These are phyloP conservation scores for Elephas maximus DNA, from an alignment of 2,113 vertebrate genomes.

Conservation along the genomic window DNA sequence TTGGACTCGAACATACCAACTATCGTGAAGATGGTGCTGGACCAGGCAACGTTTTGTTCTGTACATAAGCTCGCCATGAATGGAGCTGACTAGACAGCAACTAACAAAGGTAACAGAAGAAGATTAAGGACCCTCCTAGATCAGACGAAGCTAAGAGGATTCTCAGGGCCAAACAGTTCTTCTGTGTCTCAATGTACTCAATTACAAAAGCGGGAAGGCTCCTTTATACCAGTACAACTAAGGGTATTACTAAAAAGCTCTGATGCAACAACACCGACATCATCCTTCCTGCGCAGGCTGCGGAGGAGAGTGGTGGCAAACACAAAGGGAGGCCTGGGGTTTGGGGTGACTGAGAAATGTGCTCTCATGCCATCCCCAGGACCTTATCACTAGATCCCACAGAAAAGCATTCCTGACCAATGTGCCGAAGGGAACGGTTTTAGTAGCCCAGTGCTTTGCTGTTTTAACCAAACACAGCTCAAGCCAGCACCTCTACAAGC, in stretches of 20 bases:
- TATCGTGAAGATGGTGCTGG: no score
- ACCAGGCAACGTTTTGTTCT: not conserved
- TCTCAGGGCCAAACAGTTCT: not conserved
- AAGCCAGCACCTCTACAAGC: not conserved
- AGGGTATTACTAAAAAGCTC: not conserved
- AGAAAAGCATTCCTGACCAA: not conserved
- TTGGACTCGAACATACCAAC: not conserved
- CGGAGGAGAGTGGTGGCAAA: not conserved
- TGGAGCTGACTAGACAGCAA: not conserved
- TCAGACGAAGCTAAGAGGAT: not conserved
- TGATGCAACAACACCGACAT: fast-evolving
- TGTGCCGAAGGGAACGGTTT: fast-evolving
- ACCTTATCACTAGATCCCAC: not conserved
- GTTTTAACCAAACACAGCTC: not conserved
- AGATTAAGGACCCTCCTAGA: not conserved
- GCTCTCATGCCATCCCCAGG: not conserved
- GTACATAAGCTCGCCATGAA: not conserved
- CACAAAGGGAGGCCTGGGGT: not conserved
- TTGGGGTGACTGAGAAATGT: not conserved
- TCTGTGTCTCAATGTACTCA: not conserved
- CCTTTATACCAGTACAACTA: not conserved
- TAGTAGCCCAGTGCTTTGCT: not conserved
- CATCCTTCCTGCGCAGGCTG: not conserved
- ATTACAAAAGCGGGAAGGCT: not conserved
- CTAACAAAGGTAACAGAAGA: not conserved